These are phyloP conservation scores for Cryptomyrus ogoouensis DNA, from an alignment of 2,113 vertebrate species.

Conservation along the genomic window DNA sequence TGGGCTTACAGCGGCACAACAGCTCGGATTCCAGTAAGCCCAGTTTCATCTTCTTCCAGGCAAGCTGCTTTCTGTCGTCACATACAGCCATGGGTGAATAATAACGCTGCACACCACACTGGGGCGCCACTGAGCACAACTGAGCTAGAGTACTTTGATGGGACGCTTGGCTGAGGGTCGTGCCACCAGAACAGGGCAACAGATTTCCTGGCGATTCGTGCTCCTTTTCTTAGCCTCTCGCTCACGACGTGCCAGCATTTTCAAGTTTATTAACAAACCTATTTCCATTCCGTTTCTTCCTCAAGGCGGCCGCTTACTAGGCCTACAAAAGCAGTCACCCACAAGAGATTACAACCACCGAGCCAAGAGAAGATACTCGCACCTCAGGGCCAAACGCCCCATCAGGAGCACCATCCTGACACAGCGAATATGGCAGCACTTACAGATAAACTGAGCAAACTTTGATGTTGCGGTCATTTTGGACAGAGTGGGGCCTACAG, in stretches of 20 bases:
- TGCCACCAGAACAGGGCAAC: neutral
- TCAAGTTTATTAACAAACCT: neutral
- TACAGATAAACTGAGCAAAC: neutral
- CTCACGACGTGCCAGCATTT: neutral
- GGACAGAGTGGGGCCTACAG: neutral
- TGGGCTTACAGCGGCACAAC: neutral
- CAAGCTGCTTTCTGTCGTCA: neutral
- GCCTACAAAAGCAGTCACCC: neutral
- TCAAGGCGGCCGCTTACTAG: neutral
- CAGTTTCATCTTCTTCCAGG: neutral
- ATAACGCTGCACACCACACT: neutral
- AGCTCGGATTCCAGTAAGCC: neutral
- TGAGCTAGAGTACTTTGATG: neutral
- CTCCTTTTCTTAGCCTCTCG: neutral
- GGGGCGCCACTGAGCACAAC: neutral
- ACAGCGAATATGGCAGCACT: neutral
- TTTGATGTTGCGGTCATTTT: neutral
- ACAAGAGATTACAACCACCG: neutral
- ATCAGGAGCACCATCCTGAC: neutral
- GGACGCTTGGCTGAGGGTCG: neutral
- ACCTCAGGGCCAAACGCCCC: neutral
- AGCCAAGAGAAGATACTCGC: neutral
- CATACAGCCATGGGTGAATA: neutral
- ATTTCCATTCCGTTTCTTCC: neutral
- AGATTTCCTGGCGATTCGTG: neutral